Conservation (phyloP, 2,797 vertebrate species). For the Platyrinchus mystaceus region DNA sequence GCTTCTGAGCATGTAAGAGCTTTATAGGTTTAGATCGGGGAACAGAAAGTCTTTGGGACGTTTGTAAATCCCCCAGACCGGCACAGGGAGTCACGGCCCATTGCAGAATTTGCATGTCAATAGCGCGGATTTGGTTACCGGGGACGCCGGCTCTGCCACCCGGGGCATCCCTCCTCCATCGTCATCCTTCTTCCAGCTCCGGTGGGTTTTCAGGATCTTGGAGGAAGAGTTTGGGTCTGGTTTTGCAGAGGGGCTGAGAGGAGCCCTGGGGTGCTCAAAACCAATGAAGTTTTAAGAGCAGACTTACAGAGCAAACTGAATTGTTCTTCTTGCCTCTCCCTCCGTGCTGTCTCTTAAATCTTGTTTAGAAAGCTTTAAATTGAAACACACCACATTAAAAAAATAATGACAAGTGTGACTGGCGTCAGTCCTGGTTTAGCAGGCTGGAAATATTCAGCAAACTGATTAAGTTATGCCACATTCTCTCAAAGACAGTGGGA, state of each 20-base stretch:
- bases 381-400: not conserved
- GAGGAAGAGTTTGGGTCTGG: not conserved
- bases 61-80: not conserved
- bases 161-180: rapidly evolving
- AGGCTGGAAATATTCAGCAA: not conserved
- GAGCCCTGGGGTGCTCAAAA: not conserved
- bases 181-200: not conserved
- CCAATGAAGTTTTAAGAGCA: not conserved
- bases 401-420: not conserved
- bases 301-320: not conserved
- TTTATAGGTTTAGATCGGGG: not conserved
- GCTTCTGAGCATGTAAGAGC: not conserved
- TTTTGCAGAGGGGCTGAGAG: not conserved
- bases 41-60: not conserved
- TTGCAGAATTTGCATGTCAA: not conserved
- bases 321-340: not conserved
- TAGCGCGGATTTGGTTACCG: not conserved
- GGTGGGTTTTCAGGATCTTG: not conserved
- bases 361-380: not conserved
- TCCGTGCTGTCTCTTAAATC: rapidly evolving
- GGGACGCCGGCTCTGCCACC: not conserved
- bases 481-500: not conserved
- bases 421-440: not conserved
- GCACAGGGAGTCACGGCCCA: not conserved
- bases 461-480: not conserved